Base-by-base conservation (phyloP, 2,888 invertebrate species). In the Acanthosepion esculentum region DNA sequence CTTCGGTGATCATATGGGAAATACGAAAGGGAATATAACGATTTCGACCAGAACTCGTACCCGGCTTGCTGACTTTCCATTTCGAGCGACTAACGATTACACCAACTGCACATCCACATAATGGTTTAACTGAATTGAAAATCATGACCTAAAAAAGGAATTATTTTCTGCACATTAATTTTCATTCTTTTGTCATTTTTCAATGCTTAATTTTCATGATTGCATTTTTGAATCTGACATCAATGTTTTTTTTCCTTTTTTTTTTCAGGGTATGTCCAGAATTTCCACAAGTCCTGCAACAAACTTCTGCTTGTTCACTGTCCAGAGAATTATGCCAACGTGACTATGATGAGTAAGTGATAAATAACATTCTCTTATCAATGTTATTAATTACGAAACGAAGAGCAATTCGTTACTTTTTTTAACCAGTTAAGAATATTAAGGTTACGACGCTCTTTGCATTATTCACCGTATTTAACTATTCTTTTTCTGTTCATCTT, bases 321-420 rank as follows among this genome's bases (percentile, higher is more conserved):
- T 93, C 97, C 97, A 50, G 97, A 97, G 95, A 96, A 96, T 33
- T 96, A 95, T 95, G 96, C 96, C 95, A 96, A 96, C 94, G 96
- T 96, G 50, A 96, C 97, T 59, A 96, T 96, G 96, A 97, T 97
- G 97, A 97, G 97, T 97, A 95, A 96, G 97, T 96, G 64, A 48
- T 55, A 92, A 91, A 55, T 41, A 41, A 41, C 41, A 26, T 78
- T 64, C 29, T 94, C 41, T 94, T 10, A 94, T 15, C 48, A 91
- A 48, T 92, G 48, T 92, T 48, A 92, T 20, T 23, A 41, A 23
- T 59, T 59, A 23, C 7, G 6, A 59, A 59, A 59, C 59, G 3
- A 59, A 59, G 5, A 59, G 20, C 59, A 0, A 59, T 59, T 59
- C 23, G 0, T 91, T 4, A 2, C 4, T 91, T 33, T 18, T 41